Evolutionary conservation across 2,888 invertebrate species (phyloP), one percentile per base, ranked within the genome.

Genomic region (Sesia bembeciformis): DNA sequence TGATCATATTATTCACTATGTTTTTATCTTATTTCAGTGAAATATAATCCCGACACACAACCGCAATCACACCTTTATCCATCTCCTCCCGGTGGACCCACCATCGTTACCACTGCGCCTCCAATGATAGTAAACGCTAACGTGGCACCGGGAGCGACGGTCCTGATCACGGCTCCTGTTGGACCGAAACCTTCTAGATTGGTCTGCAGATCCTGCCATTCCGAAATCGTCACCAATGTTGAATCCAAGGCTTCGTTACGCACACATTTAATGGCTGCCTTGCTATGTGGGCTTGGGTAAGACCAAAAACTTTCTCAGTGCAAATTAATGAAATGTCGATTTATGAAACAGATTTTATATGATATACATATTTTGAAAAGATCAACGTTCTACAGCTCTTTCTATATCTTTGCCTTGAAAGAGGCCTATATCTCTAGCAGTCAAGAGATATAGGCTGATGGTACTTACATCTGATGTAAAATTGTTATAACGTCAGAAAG

Each of bases 241-340:
- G 74, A 81, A 43, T 72, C 68, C 54, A 88, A 84, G 54, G 64
- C 91, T 23, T 23, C 7, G 90, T 87, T 0, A 88, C 90, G 0
- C 55, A 92, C 92, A 0, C 92, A 92, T 62, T 64, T 91, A 6
- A 79, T 91, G 23, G 92, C 92, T 1, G 59, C 90, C 4, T 43
- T 90, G 0, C 66, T 92, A 8, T 91, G 90, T 58, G 54, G 80
- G 40, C 78, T 80, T 55, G 54, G 60, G 65, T 66, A 62, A 58
- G 57, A 7, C 23, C 23, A 23, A 23, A 23, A 23, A 23, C 23
- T 23, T 23, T 23, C 1, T 23, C 23, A 23, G 7, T 5, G 23
- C 23, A 23, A 23, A 23, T 23, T 23, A 23, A 23, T 23, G 23
- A 23, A 23, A 23, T 23, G 23, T 23, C 23, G 23, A 23, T 23